Percentiles rank a stretch among this genome's conserved stretches.
Conservation (phyloP, 2,113 vertebrate genomes). For the Romanogobio albipinnatus region DNA sequence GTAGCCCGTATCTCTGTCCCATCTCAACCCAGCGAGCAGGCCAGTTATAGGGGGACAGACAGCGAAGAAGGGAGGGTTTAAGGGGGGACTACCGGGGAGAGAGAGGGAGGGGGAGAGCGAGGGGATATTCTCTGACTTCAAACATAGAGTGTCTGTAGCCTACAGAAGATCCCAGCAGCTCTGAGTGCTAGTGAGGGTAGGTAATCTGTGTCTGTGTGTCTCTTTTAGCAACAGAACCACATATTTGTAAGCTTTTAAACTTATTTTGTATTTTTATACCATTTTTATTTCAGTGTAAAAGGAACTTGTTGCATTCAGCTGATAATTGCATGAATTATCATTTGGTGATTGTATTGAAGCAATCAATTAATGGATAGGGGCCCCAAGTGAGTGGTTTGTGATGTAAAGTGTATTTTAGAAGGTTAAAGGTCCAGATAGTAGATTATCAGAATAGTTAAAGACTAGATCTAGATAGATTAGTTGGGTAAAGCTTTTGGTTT, state of each 20-base stretch:
- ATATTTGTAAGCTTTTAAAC: not conserved
- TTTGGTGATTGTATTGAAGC: not conserved
- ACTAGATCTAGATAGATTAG: not conserved
- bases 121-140: constrained; percentile 61
- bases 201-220: constrained; percentile 50
- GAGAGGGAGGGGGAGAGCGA: constrained; percentile 38
- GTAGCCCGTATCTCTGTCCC: constrained; percentile 60
- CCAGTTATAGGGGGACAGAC: not conserved
- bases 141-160: constrained; percentile 58
- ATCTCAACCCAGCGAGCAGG: constrained; percentile 63
- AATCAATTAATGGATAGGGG: not conserved
- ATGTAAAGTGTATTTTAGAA: not conserved
- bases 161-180: constrained; percentile 65
- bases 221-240: constrained; percentile 9
- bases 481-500: not conserved
- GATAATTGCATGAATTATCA: not conserved
- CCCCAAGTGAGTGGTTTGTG: not conserved
- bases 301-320: not conserved
- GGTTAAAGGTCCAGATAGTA: not conserved
- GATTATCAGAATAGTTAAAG: not conserved
- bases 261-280: no score
- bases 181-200: constrained; percentile 74
- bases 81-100: constrained; percentile 22
- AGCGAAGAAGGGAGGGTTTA: constrained; percentile 19
- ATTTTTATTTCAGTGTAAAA: no score